Evolutionary conservation across 2,888 invertebrate genomes (phyloP), one percentile per base, ranked within the genome.

Genomic region (Yponomeuta cagnagella): DNA sequence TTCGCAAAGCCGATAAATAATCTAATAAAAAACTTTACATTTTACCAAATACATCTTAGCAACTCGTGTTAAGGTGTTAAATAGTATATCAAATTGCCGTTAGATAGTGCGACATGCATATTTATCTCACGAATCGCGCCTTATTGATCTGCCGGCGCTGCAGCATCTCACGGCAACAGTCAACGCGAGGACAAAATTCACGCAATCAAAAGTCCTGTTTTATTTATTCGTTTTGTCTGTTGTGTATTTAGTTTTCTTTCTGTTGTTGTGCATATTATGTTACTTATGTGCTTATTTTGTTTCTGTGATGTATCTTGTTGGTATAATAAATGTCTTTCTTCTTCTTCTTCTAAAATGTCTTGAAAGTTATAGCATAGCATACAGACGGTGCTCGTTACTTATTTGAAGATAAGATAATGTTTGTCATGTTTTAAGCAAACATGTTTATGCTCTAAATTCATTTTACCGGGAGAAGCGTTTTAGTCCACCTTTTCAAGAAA

Each of bases 121-220:
- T 77, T 81, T 78, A 83, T 86, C 85, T 83, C 80, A 73, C 76
- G 75, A 74, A 66, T 75, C 74, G 76, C 79, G 78, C 76, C 76
- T 79, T 88, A 88, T 88, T 83, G 88, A 88, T 88, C 87, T 87
- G 81, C 74, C 82, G 75, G 75, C 80, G 4, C 68, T 80, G 80
- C 88, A 87, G 87, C 88, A 84, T 86, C 87, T 15, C 48, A 30
- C 48, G 68, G 23, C 63, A 65, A 30, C 48, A 23, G n/a, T 15
- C 15, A 67, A 58, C 23, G 52, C 52, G 31, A 52, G 4, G 31
- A 58, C 58, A 5, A 48, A 69, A 10, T 48, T 68, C n/a, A 48
- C 48, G 68, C 71, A 37, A 63, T 23, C 23, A 23, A 23, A 23
- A 23, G 23, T 23, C 23, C 23, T 23, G 23, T 23, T 23, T 0